These are phyloP conservation scores for Torymus aiolomorphi DNA, from an alignment of 2,888 invertebrate species.

Conservation along the genomic window DNA sequence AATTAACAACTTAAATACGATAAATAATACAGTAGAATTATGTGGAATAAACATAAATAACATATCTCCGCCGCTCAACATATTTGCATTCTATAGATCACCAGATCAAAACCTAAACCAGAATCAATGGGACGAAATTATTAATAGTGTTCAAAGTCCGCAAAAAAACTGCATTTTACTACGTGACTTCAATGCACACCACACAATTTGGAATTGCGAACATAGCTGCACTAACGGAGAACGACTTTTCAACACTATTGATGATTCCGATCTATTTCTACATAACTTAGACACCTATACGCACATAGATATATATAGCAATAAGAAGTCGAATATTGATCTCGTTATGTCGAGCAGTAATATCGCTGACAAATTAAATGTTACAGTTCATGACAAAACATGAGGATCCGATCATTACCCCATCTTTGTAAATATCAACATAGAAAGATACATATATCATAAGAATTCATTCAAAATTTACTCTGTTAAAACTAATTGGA, in stretches of 20 bases:
- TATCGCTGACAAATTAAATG: background rate
- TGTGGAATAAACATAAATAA: slow-evolving; percentile 35
- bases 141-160: background rate
- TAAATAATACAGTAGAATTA: slow-evolving; percentile 3
- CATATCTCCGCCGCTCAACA: slow-evolving; percentile 2
- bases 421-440: background rate
- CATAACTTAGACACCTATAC: background rate
- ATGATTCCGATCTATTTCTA: slow-evolving; percentile 2
- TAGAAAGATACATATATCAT: background rate
- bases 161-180: slow-evolving; percentile 6
- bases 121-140: slow-evolving; percentile 9
- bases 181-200: slow-evolving; percentile 13
- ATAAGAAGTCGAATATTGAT: slow-evolving; percentile 21
- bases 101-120: slow-evolving; percentile 7
- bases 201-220: background rate
- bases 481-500: slow-evolving; percentile 4
- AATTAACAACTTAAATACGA: slow-evolving; percentile 1
- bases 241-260: background rate
- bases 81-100: slow-evolving; percentile 15
- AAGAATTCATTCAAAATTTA: background rate
- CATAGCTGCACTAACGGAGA: slow-evolving; percentile 6
- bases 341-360: background rate
- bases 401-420: slow-evolving; percentile 21
- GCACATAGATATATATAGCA: background rate
- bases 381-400: slow-evolving; percentile 8